A percentile compares a stretch with the other conserved stretches of the same genome.
Evolutionary conservation across 2,797 vertebrate genomes (phyloP).

Genomic region (Gymnoscopelus braueri): DNA sequence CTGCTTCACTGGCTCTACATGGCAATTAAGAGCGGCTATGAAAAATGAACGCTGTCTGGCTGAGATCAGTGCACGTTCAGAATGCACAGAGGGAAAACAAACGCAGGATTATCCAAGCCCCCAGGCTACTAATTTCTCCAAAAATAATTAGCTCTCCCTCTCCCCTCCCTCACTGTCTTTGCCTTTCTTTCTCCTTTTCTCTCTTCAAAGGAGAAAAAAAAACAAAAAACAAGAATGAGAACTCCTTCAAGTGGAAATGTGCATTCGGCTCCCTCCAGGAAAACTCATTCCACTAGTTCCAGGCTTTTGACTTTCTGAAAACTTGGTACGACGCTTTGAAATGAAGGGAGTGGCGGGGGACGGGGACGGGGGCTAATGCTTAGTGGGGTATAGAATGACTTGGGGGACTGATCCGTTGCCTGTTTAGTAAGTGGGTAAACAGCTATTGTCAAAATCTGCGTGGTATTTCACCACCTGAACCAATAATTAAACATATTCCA

Average conservation of each 20-base stretch:
- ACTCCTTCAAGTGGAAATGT: conserved; percentile 23
- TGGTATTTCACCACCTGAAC: too few relatives aligned
- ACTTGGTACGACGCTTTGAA: background rate
- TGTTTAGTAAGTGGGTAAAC: too few relatives aligned
- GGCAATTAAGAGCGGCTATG: conserved; percentile 62
- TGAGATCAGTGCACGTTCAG: conserved; percentile 50
- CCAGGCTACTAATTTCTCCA: conserved; percentile 36
- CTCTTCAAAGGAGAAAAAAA: background rate
- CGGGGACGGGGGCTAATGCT: too few relatives aligned
- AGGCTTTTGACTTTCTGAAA: conserved; percentile 13
- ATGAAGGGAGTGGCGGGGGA: background rate
- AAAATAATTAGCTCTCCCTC: conserved; percentile 47
- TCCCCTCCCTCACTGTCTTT: background rate
- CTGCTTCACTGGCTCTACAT: conserved; percentile 56
- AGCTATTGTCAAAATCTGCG: too few relatives aligned
- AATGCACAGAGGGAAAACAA: conserved; percentile 44
- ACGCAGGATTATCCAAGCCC: conserved; percentile 36
- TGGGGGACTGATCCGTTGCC: too few relatives aligned
- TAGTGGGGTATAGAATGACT: too few relatives aligned
- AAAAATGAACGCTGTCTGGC: conserved; percentile 55
- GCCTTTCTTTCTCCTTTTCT: background rate
- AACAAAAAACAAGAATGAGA: background rate
- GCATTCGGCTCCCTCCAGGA: conserved; percentile 1
- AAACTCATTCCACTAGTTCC: conserved; percentile 15
- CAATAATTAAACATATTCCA: too few relatives aligned